Conservation (phyloP, 2,113 vertebrate species). For the Leiothrix lutea region DNA sequence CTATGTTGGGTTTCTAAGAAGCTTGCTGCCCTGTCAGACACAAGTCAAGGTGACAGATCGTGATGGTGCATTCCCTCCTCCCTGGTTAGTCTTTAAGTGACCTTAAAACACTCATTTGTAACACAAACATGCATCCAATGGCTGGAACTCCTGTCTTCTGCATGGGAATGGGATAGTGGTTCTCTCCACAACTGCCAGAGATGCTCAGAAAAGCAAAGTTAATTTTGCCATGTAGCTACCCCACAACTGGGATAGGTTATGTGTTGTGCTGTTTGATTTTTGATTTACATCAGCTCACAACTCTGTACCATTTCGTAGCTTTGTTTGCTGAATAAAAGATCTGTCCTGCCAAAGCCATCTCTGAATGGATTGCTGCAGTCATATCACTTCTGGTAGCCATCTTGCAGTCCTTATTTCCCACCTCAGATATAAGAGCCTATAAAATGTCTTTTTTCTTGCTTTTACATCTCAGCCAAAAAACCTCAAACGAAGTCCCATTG, state of each 20-base stretch:
- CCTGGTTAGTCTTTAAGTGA: not conserved
- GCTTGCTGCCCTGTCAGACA: not conserved
- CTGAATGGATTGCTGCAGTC: not conserved
- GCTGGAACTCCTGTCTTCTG: not conserved
- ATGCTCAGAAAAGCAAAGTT: not conserved
- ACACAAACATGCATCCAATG: not conserved
- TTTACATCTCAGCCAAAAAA: not conserved
- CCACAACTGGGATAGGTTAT: not conserved
- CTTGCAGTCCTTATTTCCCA: not conserved
- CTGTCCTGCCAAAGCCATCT: not conserved
- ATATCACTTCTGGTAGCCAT: not conserved
- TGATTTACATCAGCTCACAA: not conserved
- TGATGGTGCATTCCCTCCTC: not conserved
- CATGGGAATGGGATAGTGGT: not conserved
- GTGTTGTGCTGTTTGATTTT: not conserved
- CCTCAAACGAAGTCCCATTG: not conserved
- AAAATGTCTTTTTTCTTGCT: not conserved
- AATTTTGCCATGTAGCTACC: not conserved
- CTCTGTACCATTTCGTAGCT: not conserved
- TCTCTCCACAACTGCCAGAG: not conserved
- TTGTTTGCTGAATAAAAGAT: not conserved
- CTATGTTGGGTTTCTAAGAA: not conserved
- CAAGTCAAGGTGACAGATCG: not conserved
- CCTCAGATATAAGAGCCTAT: not conserved
- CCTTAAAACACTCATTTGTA: not conserved